These are phyloP conservation scores for Pseudopleuronectes americanus DNA, from an alignment of 2,797 vertebrate species.

Conservation along the genomic window DNA sequence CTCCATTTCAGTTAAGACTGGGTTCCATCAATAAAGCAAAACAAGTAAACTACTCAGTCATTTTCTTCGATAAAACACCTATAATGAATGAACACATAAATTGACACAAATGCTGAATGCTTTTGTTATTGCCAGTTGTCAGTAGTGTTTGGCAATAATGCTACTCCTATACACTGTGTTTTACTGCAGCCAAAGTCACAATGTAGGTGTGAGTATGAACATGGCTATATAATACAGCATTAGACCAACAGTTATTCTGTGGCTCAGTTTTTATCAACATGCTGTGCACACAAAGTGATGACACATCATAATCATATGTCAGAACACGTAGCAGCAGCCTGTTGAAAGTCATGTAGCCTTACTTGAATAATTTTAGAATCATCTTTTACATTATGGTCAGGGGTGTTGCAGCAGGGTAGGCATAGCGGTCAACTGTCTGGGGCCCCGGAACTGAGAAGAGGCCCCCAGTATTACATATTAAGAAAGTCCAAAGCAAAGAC, in stretches of 20 bases:
- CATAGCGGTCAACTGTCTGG: too few relatives aligned
- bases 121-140: neutral
- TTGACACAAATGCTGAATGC: neutral
- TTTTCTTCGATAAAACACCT: constrained; percentile 1
- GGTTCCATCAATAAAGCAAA: constrained; percentile 4
- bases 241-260: neutral
- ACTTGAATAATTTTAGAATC: too few relatives aligned
- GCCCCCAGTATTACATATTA: too few relatives aligned
- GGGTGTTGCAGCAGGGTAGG: too few relatives aligned
- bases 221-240: neutral
- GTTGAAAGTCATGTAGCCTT: too few relatives aligned
- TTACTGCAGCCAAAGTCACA: neutral
- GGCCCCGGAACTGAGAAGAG: too few relatives aligned
- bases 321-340: too few relatives aligned
- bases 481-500: too few relatives aligned
- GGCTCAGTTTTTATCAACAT: too few relatives aligned
- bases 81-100: neutral
- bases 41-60: neutral
- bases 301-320: neutral
- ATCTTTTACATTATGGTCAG: too few relatives aligned
- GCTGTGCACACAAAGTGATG: neutral
- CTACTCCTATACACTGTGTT: neutral
- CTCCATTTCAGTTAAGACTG: constrained; percentile 27
- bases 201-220: neutral
- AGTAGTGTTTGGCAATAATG: neutral